Conservation (phyloP, 2,113 vertebrate genomes). For the Apeltes quadracus region DNA sequence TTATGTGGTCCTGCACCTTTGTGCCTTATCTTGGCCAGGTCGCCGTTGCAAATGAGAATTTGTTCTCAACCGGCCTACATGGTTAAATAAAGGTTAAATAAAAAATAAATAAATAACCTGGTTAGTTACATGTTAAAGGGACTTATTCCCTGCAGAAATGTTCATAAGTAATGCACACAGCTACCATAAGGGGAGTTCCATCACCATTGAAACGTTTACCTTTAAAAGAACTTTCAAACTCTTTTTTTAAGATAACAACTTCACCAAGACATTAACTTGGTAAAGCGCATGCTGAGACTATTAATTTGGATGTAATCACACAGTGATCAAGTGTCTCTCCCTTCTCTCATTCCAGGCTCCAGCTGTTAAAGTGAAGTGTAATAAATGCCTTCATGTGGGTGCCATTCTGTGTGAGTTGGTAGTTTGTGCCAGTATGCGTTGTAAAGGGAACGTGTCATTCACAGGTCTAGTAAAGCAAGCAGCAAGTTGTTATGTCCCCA, state of each 20-base stretch:
- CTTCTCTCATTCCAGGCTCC: constrained; percentile 7
- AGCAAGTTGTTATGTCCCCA: background rate
- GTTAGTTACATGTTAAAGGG: background rate
- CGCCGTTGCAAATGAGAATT: too few species aligned
- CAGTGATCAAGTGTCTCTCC: background rate
- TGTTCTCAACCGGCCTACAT: too few species aligned
- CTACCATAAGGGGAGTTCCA: background rate
- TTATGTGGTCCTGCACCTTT: too few species aligned
- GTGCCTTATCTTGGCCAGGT: too few species aligned
- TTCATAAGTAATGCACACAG: background rate
- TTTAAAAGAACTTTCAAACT: background rate
- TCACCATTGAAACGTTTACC: background rate
- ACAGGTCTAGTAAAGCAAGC: constrained; percentile 7
- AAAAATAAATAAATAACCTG: too few species aligned
- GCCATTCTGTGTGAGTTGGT: constrained; percentile 4
- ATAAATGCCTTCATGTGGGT: background rate
- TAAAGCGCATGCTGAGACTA: background rate
- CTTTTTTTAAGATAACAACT: background rate
- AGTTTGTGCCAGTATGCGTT: background rate
- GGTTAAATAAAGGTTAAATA: too few species aligned
- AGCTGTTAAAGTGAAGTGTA: constrained; percentile 2
- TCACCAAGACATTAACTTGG: background rate
- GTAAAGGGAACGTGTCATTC: background rate
- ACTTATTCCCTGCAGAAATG: background rate
- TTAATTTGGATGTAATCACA: constrained; percentile 19